Evolutionary conservation across 2,888 invertebrate genomes (phyloP).

Genomic region (Dorcus parallelipipedus): DNA sequence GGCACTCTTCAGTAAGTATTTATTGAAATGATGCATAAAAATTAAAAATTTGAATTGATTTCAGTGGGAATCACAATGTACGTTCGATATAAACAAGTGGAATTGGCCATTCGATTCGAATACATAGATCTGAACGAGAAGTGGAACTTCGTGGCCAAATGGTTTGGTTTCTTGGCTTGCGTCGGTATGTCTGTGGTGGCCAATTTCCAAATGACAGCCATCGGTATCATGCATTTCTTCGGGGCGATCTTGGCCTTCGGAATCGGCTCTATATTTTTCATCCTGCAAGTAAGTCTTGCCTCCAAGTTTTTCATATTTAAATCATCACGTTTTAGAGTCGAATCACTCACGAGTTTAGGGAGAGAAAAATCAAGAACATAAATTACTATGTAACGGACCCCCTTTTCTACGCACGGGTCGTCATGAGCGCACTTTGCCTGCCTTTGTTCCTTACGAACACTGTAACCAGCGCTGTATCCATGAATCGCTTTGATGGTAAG

Average conservation of each 20-base stretch:
- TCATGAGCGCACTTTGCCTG: no score
- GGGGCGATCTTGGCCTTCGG: conserved; percentile 21
- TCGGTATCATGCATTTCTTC: conserved; percentile 19
- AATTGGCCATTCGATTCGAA: neutral
- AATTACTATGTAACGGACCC: no score
- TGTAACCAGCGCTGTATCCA: no score
- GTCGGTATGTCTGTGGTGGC: conserved; percentile 23
- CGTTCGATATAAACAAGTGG: conserved; percentile 12
- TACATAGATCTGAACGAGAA: neutral
- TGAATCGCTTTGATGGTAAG: no score
- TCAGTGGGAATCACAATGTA: conserved; percentile 7
- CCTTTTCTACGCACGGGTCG: no score
- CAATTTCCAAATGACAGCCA: conserved; percentile 23
- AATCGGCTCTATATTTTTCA: conserved; percentile 17
- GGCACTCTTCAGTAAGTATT: conserved; percentile 21
- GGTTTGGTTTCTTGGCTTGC: conserved; percentile 19
- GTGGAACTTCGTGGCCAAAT: conserved; percentile 18
- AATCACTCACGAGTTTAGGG: no score
- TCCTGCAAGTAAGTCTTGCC: conserved; percentile 15
- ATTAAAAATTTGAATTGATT: neutral
- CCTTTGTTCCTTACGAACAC: no score
- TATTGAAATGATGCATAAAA: no score
- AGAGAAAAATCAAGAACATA: no score
- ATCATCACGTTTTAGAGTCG: no score
- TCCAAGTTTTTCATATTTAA: no score